Conservation (phyloP, 2,113 vertebrate species). For the Osmerus eperlanus region DNA sequence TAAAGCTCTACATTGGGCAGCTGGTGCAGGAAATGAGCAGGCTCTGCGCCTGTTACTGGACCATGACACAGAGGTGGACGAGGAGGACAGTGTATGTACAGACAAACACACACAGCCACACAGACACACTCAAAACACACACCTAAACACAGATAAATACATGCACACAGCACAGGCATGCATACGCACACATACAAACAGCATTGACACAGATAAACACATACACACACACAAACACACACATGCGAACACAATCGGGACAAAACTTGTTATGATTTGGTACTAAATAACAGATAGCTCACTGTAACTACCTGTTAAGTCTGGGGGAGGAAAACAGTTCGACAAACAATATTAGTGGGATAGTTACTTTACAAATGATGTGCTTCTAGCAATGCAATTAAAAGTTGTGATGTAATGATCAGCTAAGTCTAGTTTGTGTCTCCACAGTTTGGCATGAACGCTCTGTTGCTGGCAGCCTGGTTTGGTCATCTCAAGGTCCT, state of each 20-base stretch:
- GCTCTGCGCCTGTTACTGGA: constrained; percentile 82
- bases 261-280: too few species aligned
- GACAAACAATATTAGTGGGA: too few species aligned
- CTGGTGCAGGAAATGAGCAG: constrained; percentile 75
- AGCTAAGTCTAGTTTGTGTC: not conserved
- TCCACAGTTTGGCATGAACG: constrained; percentile 88
- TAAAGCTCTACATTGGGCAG: constrained; percentile 87
- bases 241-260: not conserved
- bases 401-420: not conserved
- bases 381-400: too few species aligned
- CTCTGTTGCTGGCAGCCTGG: constrained; percentile 86
- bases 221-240: constrained; percentile 2
- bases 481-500: constrained; percentile 83
- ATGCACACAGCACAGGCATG: not conserved
- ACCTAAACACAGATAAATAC: not conserved
- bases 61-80: constrained; percentile 73
- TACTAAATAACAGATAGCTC: too few species aligned
- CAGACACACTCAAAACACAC: not conserved
- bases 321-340: not conserved
- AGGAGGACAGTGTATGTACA: constrained; percentile 74
- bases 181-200: not conserved
- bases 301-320: not conserved
- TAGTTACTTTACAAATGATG: too few species aligned
- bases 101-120: not conserved
- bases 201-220: not conserved